These are phyloP conservation scores for Dasysyrphus tricinctus DNA, from an alignment of 2,888 invertebrate species.

Conservation along the genomic window DNA sequence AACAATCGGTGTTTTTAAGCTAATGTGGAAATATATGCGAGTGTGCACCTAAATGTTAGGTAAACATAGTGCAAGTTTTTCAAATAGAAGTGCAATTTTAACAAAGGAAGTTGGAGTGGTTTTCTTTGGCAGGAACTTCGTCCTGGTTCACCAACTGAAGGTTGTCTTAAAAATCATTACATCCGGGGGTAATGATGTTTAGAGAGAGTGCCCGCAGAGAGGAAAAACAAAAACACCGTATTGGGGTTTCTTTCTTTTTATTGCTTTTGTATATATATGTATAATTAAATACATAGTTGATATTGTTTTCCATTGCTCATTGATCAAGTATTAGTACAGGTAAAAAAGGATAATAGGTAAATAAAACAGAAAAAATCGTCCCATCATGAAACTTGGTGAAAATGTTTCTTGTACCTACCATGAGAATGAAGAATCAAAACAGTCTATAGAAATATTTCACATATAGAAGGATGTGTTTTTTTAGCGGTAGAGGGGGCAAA, in stretches of 20 bases:
- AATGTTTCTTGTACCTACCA: too few relatives aligned
- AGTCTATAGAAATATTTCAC: too few relatives aligned
- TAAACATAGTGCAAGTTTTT: conserved; percentile 47
- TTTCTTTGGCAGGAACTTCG: neutral
- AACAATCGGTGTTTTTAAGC: conserved; percentile 39
- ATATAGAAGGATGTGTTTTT: too few relatives aligned
- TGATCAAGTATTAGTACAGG: too few relatives aligned
- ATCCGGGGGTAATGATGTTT: conserved; percentile 42
- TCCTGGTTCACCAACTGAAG: conserved; percentile 4
- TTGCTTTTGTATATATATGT: too few relatives aligned
- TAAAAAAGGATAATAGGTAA: too few relatives aligned
- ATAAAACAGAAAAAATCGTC: too few relatives aligned
- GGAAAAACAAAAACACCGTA: neutral
- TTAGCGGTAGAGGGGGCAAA: too few relatives aligned
- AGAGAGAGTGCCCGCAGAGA: conserved; percentile 33
- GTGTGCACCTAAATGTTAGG: conserved; percentile 43
- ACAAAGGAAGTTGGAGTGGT: conserved; percentile 34
- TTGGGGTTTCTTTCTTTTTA: too few relatives aligned
- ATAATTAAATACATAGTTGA: neutral
- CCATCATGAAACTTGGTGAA: too few relatives aligned
- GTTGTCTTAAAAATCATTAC: neutral
- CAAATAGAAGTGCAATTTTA: conserved; percentile 30
- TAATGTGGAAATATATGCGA: conserved; percentile 45
- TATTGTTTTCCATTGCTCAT: too few relatives aligned
- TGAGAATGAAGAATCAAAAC: too few relatives aligned